Evolutionary conservation across 2,113 vertebrate genomes (phyloP).

Genomic region (Aptenodytes forsteri): DNA sequence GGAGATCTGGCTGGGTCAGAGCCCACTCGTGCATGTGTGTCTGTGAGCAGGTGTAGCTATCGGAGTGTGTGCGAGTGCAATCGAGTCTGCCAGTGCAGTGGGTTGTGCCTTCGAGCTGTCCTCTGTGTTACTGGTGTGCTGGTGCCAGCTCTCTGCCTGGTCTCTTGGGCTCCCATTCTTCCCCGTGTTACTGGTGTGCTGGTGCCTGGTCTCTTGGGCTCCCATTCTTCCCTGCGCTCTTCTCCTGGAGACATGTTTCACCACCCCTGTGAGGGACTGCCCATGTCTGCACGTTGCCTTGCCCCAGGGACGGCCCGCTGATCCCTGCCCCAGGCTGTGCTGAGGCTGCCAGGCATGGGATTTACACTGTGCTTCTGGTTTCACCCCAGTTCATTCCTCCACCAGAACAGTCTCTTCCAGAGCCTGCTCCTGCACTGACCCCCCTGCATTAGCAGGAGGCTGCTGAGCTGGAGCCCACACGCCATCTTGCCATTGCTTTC

Average conservation of each 20-base stretch:
- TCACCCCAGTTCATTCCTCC: background rate
- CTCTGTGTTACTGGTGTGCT: rapidly evolving
- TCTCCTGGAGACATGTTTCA: background rate
- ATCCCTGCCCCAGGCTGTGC: background rate
- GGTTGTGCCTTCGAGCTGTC: background rate
- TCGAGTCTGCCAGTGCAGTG: rapidly evolving
- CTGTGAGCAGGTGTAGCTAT: background rate
- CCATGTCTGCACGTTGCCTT: rapidly evolving
- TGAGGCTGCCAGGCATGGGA: background rate
- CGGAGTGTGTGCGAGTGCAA: too few species aligned
- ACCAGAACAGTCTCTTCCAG: background rate
- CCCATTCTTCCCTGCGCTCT: background rate
- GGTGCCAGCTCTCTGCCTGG: background rate
- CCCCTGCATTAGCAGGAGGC: rapidly evolving
- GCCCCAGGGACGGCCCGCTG: background rate
- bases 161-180: background rate
- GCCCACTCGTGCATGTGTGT: background rate
- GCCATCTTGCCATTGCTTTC: background rate
- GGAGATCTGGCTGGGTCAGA: background rate
- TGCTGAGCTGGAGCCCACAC: background rate
- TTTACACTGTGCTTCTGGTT: background rate
- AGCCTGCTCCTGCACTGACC: background rate
- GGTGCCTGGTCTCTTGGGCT: background rate
- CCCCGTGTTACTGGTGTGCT: rapidly evolving
- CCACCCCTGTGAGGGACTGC: background rate